Evolutionary conservation across 2,797 vertebrate species (phyloP), one percentile per base, ranked within the genome.

Genomic region (Bufotes viridis): DNA sequence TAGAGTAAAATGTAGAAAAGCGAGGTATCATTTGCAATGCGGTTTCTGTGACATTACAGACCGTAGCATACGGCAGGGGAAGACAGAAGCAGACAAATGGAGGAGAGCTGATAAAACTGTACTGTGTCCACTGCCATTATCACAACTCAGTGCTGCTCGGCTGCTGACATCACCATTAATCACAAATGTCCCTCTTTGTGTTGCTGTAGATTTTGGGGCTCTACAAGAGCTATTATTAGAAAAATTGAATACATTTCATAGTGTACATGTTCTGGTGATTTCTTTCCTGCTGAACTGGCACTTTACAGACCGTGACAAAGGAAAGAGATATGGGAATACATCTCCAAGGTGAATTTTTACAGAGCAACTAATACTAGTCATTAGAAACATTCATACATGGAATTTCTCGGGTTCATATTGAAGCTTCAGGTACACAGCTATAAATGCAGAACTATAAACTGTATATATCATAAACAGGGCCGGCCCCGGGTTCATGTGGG

Each of bases 131-230:
- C n/a, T 70, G 63, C 83, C 78, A 58, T 86, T 78, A 79, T 86
- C 74, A 67, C 61, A 67, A 67, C 85, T 69, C 85, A 78, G 74
- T 53, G 57, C 69, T 86, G 75, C 60, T 86, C 76, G 1, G 63
- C 61, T 79, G 74, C 84, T 79, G 84, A 87, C 78, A 72, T 87
- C 85, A 87, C 67, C 85, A 74, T 81, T 87, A 87, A 87, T 87
- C 85, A 82, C 70, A 82, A 82, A 72, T 87, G 85, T 80, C 78
- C 67, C 53, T 76, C 81, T 75, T 87, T 87, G 87, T 74, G 75
- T 82, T 53, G 42, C 78, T 80, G 60, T 80, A 83, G 53, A 70
- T 67, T 84, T 84, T 61, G 26, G 74, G 82, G 29, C 81, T 34
- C 81, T 78, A 84, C 82, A 51, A 49, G 75, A 76, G 81, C 75